Percentiles rank a stretch among this genome's conserved stretches.
These are phyloP conservation scores for Nudaria mundana DNA, from an alignment of 2,888 invertebrate genomes.

Conservation along the genomic window DNA sequence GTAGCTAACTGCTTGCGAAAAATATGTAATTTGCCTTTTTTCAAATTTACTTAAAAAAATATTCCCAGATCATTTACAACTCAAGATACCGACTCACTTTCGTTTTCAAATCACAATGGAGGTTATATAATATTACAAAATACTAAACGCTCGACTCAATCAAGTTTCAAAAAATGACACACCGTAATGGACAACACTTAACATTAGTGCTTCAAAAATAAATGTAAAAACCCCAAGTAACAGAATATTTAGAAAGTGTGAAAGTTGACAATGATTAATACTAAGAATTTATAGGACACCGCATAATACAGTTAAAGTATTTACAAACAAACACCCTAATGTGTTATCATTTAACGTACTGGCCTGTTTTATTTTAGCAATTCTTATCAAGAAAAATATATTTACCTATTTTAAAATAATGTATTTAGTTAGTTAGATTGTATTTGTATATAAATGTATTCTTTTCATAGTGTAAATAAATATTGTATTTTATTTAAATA, in stretches of 20 bases:
- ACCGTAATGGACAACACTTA: slow-evolving; percentile 1
- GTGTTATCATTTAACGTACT: too few relatives aligned
- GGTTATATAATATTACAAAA: slow-evolving; percentile 6
- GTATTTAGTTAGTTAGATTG: too few relatives aligned
- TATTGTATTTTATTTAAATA: too few relatives aligned
- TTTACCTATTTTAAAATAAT: too few relatives aligned
- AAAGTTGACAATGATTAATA: slow-evolving; percentile 11
- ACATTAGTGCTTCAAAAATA: not conserved
- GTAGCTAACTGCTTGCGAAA: too few relatives aligned
- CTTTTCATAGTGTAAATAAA: too few relatives aligned
- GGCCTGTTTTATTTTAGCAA: too few relatives aligned
- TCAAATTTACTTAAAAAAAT: not conserved
- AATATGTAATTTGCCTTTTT: too few relatives aligned
- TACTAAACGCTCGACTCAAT: slow-evolving; percentile 1
- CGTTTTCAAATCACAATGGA: slow-evolving; percentile 9
- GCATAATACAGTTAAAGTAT: too few relatives aligned
- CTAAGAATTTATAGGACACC: too few relatives aligned
- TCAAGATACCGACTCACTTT: slow-evolving; percentile 2
- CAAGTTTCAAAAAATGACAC: slow-evolving; percentile 1
- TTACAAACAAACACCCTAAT: not conserved
- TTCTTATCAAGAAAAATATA: too few relatives aligned
- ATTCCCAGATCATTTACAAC: not conserved
- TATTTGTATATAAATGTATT: too few relatives aligned
- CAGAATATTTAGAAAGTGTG: slow-evolving; percentile 24
- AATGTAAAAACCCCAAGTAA: not conserved